phyloP scores from a whole-genome alignment of 1,140 invertebrate species.

The Drosophila simulans region DNA sequence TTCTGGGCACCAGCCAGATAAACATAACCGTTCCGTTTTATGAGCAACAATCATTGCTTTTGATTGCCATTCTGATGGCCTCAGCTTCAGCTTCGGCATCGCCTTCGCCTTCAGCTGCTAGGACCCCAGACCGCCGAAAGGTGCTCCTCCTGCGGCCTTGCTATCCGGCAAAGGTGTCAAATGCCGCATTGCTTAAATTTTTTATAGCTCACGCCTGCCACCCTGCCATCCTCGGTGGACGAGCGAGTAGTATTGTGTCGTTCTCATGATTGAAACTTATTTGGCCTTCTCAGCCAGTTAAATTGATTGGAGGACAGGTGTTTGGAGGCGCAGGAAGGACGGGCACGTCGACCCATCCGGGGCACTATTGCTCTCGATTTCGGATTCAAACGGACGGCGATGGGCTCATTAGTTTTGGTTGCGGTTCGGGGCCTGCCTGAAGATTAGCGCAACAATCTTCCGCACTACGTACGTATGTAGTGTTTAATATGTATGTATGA shows the following conservation, averaged over 20 bases:
- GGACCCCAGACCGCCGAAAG: background rate
- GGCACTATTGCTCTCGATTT: constrained; percentile 38
- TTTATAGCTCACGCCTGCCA: constrained; percentile 61
- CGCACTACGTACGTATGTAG: constrained; percentile 21
- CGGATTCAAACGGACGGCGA: constrained; percentile 32
- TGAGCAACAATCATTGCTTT: constrained; percentile 82
- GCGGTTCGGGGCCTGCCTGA: constrained; percentile 22
- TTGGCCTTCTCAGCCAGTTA: constrained; percentile 44
- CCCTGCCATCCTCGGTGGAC: constrained; percentile 3
- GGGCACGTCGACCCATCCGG: too few species aligned
- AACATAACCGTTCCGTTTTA: constrained; percentile 82
- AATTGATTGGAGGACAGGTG: constrained; percentile 68
- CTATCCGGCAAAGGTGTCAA: constrained; percentile 63
- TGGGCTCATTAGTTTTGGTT: constrained; percentile 61
- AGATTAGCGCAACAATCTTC: constrained; percentile 44
- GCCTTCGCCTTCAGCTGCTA: background rate
- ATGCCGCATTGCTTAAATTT: constrained; percentile 78
- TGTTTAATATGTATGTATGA: background rate
- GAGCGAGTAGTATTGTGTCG: constrained; percentile 44
- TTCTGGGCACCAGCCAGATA: constrained; percentile 73
- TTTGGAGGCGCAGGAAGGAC: background rate
- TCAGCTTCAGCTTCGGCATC: constrained; percentile 10
- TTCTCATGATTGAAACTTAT: constrained; percentile 70
- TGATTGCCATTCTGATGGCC: constrained; percentile 73
- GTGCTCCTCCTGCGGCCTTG: background rate